Base-by-base conservation (phyloP, 1,140 invertebrate species). In the Frieseomelitta varia region DNA sequence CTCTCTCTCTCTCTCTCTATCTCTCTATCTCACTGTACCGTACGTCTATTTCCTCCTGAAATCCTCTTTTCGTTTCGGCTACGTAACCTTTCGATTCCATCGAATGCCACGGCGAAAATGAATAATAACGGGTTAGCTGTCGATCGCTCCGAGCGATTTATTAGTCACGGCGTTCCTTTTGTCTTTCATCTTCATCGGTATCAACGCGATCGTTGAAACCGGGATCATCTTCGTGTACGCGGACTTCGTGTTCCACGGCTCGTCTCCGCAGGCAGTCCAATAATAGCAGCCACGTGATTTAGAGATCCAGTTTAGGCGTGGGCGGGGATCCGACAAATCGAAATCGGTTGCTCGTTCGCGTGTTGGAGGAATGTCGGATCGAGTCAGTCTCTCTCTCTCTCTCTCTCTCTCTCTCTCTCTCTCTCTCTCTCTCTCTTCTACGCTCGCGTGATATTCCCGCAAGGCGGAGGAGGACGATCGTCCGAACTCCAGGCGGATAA, bases 161-260 rank as follows among this genome's bases (percentile, higher is more conserved):
- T 88, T 88, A 87, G 85, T 77, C 81, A 87, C 85, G 81, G 76
- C 34, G 65, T 84, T 78, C 61, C 81, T 84, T 75, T 86, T 79
- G 81, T 79, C 80, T 68, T 67, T 34, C 55, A 30, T 85, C 69
- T 72, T 17, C 27, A 39, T 10, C 21, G 27, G 27, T 78, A 78
- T 67, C 4, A 17, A 34, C 86, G 71, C 53, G 27, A n/a, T 53
- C 24, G 65, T 55, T 53, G 1, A 55, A 39, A 81, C 74, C 58
- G 56, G 24, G 55, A 53, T 65, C 58, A 27, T n/a, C 53, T 58
- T 27, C 27, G 21, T n/a, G 15, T 30, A n/a, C 51, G 58, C 72
- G n/a, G n/a, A 34, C 10, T n/a, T 47, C 39, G 39, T 39, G 39
- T 73, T 58, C 61, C 27, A 56, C 65, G 47, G 19, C 3, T 69